These are phyloP conservation scores for Orius laevigatus DNA, from an alignment of 1,140 invertebrate species.

Conservation along the genomic window DNA sequence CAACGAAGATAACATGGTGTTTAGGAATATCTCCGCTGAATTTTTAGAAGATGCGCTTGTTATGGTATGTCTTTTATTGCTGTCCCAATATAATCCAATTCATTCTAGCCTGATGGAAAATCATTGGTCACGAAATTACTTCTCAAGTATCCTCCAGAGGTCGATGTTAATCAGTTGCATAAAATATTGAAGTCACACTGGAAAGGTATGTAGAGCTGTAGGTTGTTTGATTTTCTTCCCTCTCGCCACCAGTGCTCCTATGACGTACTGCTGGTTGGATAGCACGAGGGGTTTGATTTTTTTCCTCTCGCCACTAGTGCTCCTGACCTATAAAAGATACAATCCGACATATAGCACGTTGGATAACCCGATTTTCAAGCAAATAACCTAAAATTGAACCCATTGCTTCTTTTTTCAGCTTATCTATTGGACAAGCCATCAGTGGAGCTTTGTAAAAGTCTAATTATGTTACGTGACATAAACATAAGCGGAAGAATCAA, in stretches of 20 bases:
- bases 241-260: too few species aligned
- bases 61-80: slow-evolving; percentile 22
- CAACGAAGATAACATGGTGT: slow-evolving; percentile 57
- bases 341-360: too few species aligned
- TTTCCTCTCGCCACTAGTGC: too few species aligned
- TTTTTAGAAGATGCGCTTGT: slow-evolving; percentile 35
- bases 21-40: slow-evolving; percentile 43
- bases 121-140: slow-evolving; percentile 31
- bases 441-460: slow-evolving; percentile 43
- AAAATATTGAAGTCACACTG: slow-evolving; percentile 42
- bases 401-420: slow-evolving; percentile 26
- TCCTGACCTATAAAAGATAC: too few species aligned
- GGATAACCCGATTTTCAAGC: too few species aligned
- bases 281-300: too few species aligned
- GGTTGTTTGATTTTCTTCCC: too few species aligned
- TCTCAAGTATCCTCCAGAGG: slow-evolving; percentile 42
- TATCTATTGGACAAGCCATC: slow-evolving; percentile 35
- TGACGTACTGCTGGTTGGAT: too few species aligned
- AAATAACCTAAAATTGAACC: too few species aligned
- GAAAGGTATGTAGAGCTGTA: slow-evolving; percentile 30
- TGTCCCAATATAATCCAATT: not conserved
- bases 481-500: slow-evolving; percentile 45
- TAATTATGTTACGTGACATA: slow-evolving; percentile 48
- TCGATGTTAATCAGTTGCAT: slow-evolving; percentile 41
- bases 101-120: slow-evolving; percentile 31